Evolutionary conservation across 2,888 invertebrate species (phyloP), one percentile per base, ranked within the genome.

Genomic region (Hoplodrina ambigua): DNA sequence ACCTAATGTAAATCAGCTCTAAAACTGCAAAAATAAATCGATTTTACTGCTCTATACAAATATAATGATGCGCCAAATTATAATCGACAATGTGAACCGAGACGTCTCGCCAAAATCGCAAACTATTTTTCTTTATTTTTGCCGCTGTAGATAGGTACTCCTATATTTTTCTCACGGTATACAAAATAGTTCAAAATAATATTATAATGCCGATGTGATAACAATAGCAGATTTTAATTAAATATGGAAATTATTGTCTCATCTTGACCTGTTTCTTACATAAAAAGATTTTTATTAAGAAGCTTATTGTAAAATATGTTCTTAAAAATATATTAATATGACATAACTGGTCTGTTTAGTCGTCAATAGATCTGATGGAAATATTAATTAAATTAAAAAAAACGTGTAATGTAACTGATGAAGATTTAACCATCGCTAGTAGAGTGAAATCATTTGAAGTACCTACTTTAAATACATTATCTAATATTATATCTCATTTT

Each of bases 51-150:
- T 93, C 92, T 85, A 81, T 91, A 83, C 61, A 84, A 56, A 81
- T 93, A 81, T 69, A 58, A 89, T 88, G 89, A 92, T 89, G 86
- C 86, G 82, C 86, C 80, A 88, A 89, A 89, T 89, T 91, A 92
- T 93, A 94, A 94, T 93, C 92, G 91, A 90, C 91, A 91, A 91
- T 91, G 89, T 91, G 90, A 87, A 90, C 89, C 88, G 87, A 89
- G 90, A 83, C 88, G 85, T 73, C 67, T 57, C 62, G 58, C 69
- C 69, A 89, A 92, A 92, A 90, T 90, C 87, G 88, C 88, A 85
- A 86, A 87, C 86, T 86, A 89, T 88, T 88, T 90, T 89, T 84
- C 86, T 85, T 89, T 90, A 87, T 87, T 81, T 78, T 79, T 79
- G 73, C 84, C 83, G 89, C 88, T 41, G 7, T 41, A 13, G 41